Evolutionary conservation across 2,113 vertebrate species (phyloP).

Genomic region (human): GRCh38 chr2:203796001-203796500

Average conservation of each 20-base stretch:
- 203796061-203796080: not conserved
- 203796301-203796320: not conserved
- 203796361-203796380: slow-evolving; percentile 31
- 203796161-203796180: not conserved
- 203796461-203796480: not conserved
- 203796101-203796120: slow-evolving; percentile 22
- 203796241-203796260: not conserved
- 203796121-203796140: not conserved
- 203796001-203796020: not conserved
- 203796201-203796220: not conserved
- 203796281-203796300: not conserved
- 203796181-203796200: not conserved
- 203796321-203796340: not conserved
- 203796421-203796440: not conserved
- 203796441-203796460: not conserved
- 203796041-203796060: not conserved
- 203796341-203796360: slow-evolving; percentile 20
- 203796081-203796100: not conserved
- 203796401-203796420: not conserved
- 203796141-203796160: slow-evolving; percentile 5
- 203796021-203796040: not conserved
- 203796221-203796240: not conserved
- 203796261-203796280: not conserved
- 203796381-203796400: not conserved
- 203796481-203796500: not conserved